Conservation (phyloP, 2,797 vertebrate species). For the Microctenopoma lineatum region DNA sequence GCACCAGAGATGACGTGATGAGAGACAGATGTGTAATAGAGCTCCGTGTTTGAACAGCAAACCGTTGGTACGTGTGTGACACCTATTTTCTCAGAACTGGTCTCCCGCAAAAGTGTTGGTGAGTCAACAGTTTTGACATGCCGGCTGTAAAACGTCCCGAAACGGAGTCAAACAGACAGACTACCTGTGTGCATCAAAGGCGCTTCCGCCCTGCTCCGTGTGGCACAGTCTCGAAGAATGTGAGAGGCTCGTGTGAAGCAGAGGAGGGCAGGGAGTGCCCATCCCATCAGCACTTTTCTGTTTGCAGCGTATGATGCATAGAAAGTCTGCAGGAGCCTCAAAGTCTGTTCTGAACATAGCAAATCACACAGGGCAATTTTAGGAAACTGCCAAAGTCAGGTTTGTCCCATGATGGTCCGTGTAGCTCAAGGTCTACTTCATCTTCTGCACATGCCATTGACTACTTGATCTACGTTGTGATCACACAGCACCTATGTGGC, state of each 20-base stretch:
- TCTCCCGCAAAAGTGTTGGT: conserved; percentile 68
- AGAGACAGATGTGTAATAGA: conserved; percentile 70
- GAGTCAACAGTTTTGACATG: conserved; percentile 84
- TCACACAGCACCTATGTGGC: conserved; percentile 72
- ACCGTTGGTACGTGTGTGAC: conserved; percentile 79
- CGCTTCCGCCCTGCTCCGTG: conserved; percentile 76
- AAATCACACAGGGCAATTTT: background rate
- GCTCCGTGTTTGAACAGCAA: conserved; percentile 76
- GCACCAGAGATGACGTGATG: conserved; percentile 46
- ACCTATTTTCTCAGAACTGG: conserved; percentile 73
- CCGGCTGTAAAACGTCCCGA: conserved; percentile 74
- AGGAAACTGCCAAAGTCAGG: conserved; percentile 1
- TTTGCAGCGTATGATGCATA: conserved; percentile 15
- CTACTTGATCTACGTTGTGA: conserved; percentile 66
- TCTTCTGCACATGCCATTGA: conserved; percentile 58
- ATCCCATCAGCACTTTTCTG: conserved; percentile 28
- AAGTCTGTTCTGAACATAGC: conserved; percentile 17
- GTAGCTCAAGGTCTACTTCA: conserved; percentile 47
- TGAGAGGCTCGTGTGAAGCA: conserved; percentile 72
- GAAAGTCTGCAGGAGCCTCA: background rate
- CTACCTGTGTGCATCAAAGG: conserved; percentile 75
- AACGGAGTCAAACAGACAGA: conserved; percentile 65
- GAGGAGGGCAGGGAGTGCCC: conserved; percentile 55
- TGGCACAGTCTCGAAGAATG: conserved; percentile 79
- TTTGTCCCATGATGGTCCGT: conserved; percentile 9